phyloP scores from a whole-genome alignment of 1,140 invertebrate species.

The Cherax quadricarinatus region DNA sequence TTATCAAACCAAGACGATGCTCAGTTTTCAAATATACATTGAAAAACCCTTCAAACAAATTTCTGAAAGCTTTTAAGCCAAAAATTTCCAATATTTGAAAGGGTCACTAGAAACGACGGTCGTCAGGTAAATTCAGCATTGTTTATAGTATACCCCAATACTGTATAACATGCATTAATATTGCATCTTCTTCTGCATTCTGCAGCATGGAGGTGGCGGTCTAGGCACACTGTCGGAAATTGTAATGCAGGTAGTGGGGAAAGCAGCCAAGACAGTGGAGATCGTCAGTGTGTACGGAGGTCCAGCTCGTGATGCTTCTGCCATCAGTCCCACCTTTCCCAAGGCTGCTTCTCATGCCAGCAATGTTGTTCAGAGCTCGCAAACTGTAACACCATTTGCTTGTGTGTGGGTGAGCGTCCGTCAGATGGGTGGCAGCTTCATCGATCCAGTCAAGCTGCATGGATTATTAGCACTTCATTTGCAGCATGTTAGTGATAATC shows the following conservation, averaged over 20 bases:
- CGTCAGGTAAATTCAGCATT: too few species aligned
- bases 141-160: too few species aligned
- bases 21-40: too few species aligned
- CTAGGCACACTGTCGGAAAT: neutral
- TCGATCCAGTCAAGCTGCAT: constrained; percentile 29
- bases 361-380: neutral
- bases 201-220: constrained; percentile 7
- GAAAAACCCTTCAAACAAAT: too few species aligned
- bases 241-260: constrained; percentile 3
- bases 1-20: too few species aligned
- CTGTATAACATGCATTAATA: too few species aligned
- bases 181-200: too few species aligned
- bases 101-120: too few species aligned
- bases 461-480: constrained; percentile 12
- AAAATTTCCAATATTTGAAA: too few species aligned
- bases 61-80: too few species aligned
- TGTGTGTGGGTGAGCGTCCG: constrained; percentile 18
- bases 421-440: neutral
- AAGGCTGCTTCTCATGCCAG: neutral
- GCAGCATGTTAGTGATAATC: neutral
- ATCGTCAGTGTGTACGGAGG: constrained; percentile 10
- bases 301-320: neutral
- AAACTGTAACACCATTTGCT: neutral
- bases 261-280: neutral
- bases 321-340: neutral